Evolutionary conservation across 2,113 vertebrate genomes (phyloP).

Genomic region (Nematolebias whitei): DNA sequence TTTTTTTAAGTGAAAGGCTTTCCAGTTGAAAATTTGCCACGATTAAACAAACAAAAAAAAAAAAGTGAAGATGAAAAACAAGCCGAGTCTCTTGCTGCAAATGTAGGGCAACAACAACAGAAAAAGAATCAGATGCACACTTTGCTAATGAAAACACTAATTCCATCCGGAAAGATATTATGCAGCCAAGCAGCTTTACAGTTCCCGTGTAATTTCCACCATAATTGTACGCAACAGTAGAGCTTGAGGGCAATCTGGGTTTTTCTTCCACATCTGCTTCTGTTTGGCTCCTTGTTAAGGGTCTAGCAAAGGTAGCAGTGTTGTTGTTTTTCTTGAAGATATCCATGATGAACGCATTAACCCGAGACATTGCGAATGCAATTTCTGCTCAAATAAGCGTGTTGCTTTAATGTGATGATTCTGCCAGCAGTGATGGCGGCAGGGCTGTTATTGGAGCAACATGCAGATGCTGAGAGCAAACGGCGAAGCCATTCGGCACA

Average conservation of each 20-base stretch:
- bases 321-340: slow-evolving; percentile 29
- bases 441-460: slow-evolving; percentile 30
- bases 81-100: slow-evolving; percentile 23
- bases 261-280: slow-evolving; percentile 36
- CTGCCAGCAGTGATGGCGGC: slow-evolving; percentile 24
- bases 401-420: slow-evolving; percentile 47
- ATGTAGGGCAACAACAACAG: slow-evolving; percentile 43
- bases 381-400: slow-evolving; percentile 58
- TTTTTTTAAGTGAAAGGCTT: too few relatives aligned
- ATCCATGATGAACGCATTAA: slow-evolving; percentile 60
- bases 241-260: slow-evolving; percentile 44
- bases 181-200: slow-evolving; percentile 49
- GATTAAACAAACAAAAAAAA: slow-evolving; percentile 45
- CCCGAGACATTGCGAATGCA: slow-evolving; percentile 57
- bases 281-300: slow-evolving; percentile 30
- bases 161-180: slow-evolving; percentile 56
- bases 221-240: slow-evolving; percentile 50
- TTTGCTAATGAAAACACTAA: slow-evolving; percentile 68
- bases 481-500: slow-evolving; percentile 43
- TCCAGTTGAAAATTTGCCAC: slow-evolving; percentile 25
- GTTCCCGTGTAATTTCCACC: slow-evolving; percentile 50
- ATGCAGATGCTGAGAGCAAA: slow-evolving; percentile 35
- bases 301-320: slow-evolving; percentile 41
- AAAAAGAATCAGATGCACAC: slow-evolving; percentile 34
- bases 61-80: slow-evolving; percentile 36